Conservation (phyloP, 2,797 vertebrate species). For the Myotis findleyi region DNA sequence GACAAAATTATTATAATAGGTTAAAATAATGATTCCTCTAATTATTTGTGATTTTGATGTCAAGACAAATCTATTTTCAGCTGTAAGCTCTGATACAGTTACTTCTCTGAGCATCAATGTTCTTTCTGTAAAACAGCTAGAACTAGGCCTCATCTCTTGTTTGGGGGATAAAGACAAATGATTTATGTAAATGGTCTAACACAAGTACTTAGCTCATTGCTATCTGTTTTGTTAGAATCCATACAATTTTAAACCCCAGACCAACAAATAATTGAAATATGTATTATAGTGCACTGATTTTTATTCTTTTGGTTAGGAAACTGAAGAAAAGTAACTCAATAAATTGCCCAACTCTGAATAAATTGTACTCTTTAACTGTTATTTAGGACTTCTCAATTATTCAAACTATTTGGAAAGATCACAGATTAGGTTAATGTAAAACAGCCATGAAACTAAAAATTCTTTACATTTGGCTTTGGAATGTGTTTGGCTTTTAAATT, state of each 20-base stretch:
- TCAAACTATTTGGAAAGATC: slow-evolving; percentile 72
- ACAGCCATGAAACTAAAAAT: slow-evolving; percentile 55
- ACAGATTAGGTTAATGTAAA: slow-evolving; percentile 76
- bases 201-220: neutral
- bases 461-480: slow-evolving; percentile 62
- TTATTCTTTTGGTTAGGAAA: slow-evolving; percentile 56
- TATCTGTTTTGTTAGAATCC: neutral
- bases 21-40: slow-evolving; percentile 53
- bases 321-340: slow-evolving; percentile 41
- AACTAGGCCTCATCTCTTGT: neutral
- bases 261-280: slow-evolving; percentile 36
- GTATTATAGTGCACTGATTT: neutral
- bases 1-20: neutral
- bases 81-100: slow-evolving; percentile 15
- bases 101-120: slow-evolving; percentile 29
- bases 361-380: slow-evolving; percentile 52
- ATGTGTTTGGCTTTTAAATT: slow-evolving; percentile 62
- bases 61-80: slow-evolving; percentile 50
- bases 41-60: slow-evolving; percentile 39
- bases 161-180: neutral
- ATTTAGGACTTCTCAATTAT: slow-evolving; percentile 67
- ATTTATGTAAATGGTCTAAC: neutral
- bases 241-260: neutral
- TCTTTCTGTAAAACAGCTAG: neutral
- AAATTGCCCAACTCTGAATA: slow-evolving; percentile 43